These are phyloP conservation scores for Megastigmus dorsalis DNA, from an alignment of 2,888 invertebrate species.

Conservation along the genomic window DNA sequence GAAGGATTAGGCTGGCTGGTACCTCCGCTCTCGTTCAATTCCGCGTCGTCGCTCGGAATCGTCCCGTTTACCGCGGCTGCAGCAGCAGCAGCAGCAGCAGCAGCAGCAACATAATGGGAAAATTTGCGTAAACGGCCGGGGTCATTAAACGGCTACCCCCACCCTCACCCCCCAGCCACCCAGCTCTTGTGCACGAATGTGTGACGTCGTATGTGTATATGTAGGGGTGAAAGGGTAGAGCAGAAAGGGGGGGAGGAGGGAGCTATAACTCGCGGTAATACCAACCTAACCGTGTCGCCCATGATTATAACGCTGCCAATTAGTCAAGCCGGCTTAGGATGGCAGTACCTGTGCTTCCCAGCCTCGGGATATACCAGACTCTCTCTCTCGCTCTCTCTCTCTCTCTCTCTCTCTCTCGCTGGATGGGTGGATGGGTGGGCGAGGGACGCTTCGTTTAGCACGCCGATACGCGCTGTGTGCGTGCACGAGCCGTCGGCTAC, in stretches of 20 bases:
- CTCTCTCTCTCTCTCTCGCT: too few species aligned
- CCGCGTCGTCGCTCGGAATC: too few species aligned
- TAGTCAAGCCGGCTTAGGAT: slow-evolving; percentile 74
- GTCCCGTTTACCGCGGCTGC: too few species aligned
- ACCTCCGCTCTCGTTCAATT: background rate
- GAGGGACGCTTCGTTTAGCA: slow-evolving; percentile 42
- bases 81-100: background rate
- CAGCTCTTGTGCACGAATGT: slow-evolving; percentile 62
- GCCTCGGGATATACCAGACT: slow-evolving; percentile 11
- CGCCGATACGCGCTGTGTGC: background rate
- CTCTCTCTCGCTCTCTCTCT: too few species aligned
- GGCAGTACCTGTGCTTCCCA: slow-evolving; percentile 56
- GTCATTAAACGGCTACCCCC: slow-evolving; percentile 71
- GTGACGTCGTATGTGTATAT: slow-evolving; percentile 52
- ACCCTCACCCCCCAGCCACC: slow-evolving; percentile 56
- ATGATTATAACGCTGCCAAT: slow-evolving; percentile 75
- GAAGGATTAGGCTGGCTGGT: background rate
- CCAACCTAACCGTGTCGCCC: slow-evolving; percentile 74
- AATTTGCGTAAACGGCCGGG: slow-evolving; percentile 74
- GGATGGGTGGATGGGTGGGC: too few species aligned
- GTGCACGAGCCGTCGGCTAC: too few species aligned
- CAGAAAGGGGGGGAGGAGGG: slow-evolving; percentile 60
- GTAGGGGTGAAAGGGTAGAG: slow-evolving; percentile 34
- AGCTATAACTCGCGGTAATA: slow-evolving; percentile 74
- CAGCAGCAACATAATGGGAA: slow-evolving; percentile 71